phyloP scores from a whole-genome alignment of 1,140 invertebrate species.

The Diachasma alloeum region DNA sequence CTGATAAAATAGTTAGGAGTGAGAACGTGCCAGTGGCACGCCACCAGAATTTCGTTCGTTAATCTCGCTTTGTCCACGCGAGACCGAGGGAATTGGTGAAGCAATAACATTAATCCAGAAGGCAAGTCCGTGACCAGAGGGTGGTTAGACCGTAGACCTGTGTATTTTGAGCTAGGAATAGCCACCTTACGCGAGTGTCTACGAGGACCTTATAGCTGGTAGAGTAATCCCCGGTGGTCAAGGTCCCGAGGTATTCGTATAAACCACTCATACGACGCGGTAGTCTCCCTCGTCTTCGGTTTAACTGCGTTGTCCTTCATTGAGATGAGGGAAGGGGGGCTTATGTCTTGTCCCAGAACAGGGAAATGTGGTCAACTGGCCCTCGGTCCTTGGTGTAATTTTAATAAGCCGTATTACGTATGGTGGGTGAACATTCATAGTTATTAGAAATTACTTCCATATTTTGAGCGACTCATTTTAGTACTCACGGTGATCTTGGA shows the following conservation, averaged over 20 bases:
- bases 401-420: slow-evolving; percentile 63
- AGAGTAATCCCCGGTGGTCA: slow-evolving; percentile 60
- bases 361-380: slow-evolving; percentile 53
- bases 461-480: too few relatives aligned
- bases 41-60: slow-evolving; percentile 31
- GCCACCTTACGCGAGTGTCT: neutral
- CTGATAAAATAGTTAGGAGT: slow-evolving; percentile 17
- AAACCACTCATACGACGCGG: slow-evolving; percentile 47
- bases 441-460: too few relatives aligned
- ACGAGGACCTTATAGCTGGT: slow-evolving; percentile 25
- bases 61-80: slow-evolving; percentile 46
- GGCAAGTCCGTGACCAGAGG: slow-evolving; percentile 28
- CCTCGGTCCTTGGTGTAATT: slow-evolving; percentile 54
- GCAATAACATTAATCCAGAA: slow-evolving; percentile 63
- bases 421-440: too few relatives aligned
- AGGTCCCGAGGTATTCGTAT: slow-evolving; percentile 48
- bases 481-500: too few relatives aligned
- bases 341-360: slow-evolving; percentile 45
- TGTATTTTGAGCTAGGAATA: neutral
- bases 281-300: neutral
- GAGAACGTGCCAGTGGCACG: slow-evolving; percentile 32
- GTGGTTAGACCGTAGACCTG: neutral
- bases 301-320: slow-evolving; percentile 4
- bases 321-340: neutral
- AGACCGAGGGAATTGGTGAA: slow-evolving; percentile 49